Percentiles rank a stretch among this genome's conserved stretches.
Conservation (phyloP, 2,797 vertebrate species). For the Arctocebus calabarensis region DNA sequence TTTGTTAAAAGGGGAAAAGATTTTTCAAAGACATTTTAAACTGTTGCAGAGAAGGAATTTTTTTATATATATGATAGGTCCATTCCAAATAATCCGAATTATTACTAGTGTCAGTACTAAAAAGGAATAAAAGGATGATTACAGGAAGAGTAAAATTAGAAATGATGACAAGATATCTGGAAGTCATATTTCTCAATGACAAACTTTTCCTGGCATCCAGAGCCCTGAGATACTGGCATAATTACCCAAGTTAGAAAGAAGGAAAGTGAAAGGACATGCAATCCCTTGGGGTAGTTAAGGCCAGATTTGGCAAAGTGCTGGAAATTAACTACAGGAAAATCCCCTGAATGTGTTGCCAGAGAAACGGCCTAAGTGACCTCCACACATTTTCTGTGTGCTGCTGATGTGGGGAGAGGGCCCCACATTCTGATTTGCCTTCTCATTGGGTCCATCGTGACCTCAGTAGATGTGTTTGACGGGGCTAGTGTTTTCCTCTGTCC, state of each 20-base stretch:
- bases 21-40: conserved; percentile 18
- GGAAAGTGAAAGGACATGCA: background rate
- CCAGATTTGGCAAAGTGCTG: background rate
- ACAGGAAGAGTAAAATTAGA: background rate
- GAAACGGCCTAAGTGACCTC: background rate
- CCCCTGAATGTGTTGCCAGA: background rate
- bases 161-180: background rate
- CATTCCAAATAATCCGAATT: background rate
- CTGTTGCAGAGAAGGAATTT: background rate
- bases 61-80: background rate
- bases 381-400: background rate
- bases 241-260: conserved; percentile 6
- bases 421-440: background rate
- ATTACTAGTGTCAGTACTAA: background rate
- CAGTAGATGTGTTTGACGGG: background rate
- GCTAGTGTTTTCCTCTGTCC: background rate
- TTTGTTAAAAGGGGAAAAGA: background rate
- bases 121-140: background rate
- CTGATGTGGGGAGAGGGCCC: background rate
- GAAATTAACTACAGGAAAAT: conserved; percentile 29
- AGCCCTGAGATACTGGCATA: background rate
- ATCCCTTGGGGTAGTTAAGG: background rate
- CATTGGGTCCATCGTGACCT: background rate
- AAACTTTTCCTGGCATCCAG: background rate
- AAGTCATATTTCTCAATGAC: background rate